Evolutionary conservation across 1,140 invertebrate genomes (phyloP).

Genomic region (Venturia canescens): DNA sequence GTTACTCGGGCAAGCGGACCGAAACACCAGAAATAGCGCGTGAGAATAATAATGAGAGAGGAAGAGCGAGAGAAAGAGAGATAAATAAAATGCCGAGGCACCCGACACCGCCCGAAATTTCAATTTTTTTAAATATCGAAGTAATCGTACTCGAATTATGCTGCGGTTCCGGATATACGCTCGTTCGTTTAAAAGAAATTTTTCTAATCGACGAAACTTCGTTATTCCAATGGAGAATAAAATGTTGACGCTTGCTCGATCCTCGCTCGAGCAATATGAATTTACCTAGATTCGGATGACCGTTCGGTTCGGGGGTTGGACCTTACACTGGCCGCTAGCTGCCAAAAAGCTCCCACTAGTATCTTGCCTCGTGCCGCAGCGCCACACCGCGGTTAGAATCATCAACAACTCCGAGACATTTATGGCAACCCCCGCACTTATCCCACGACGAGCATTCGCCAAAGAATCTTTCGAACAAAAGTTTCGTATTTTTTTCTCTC

Average conservation of each 20-base stretch:
- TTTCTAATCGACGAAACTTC: neutral
- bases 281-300: conserved; percentile 77
- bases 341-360: conserved; percentile 75
- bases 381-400: conserved; percentile 60
- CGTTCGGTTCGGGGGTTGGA: conserved; percentile 77
- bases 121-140: neutral
- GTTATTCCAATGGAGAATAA: neutral
- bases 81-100: conserved; percentile 3
- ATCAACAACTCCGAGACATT: conserved; percentile 58
- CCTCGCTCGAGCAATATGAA: conserved; percentile 15
- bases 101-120: conserved; percentile 14
- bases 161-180: neutral
- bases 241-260: conserved; percentile 12
- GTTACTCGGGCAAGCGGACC: no score
- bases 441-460: conserved; percentile 44
- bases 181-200: neutral
- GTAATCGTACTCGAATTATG: neutral
- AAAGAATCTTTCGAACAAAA: conserved; percentile 53
- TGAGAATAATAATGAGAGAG: conserved; percentile 20
- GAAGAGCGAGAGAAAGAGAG: neutral
- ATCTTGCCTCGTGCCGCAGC: conserved; percentile 67
- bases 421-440: conserved; percentile 57
- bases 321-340: conserved; percentile 73
- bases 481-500: conserved; percentile 5
- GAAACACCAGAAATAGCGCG: conserved; percentile 11